Percentiles rank a stretch among this genome's conserved stretches.
Evolutionary conservation across 2,797 vertebrate species (phyloP).

Genomic region (Ctenopoma kingsleyae): DNA sequence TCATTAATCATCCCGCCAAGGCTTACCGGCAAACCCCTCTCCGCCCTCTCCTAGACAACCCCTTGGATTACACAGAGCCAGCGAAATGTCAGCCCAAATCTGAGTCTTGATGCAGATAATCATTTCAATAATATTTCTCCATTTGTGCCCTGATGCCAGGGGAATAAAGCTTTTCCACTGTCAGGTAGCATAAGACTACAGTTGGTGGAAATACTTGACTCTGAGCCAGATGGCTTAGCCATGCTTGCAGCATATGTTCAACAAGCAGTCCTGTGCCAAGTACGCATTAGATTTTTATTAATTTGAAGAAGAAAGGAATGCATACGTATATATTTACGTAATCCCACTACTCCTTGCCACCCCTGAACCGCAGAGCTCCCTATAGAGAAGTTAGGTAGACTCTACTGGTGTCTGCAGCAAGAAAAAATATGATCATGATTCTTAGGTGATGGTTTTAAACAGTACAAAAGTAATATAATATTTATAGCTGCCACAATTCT

Average conservation of each 20-base stretch:
- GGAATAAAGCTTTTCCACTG: constrained; percentile 99
- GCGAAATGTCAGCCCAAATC: constrained; percentile 99
- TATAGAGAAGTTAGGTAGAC: constrained; percentile 66
- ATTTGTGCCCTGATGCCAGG: constrained; percentile 99
- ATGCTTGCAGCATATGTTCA: constrained; percentile 99
- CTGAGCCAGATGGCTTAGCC: constrained; percentile 99
- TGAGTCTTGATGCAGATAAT: constrained; percentile 99
- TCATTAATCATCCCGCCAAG: constrained; percentile 99
- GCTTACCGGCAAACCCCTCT: constrained; percentile 95
- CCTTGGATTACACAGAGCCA: constrained; percentile 99
- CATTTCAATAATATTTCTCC: constrained; percentile 99
- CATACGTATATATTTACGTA: constrained; percentile 95
- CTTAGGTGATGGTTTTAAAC: constrained; percentile 18
- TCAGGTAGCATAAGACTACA: constrained; percentile 99
- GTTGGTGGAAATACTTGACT: constrained; percentile 99
- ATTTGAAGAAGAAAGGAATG: constrained; percentile 95
- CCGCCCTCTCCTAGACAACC: constrained; percentile 97
- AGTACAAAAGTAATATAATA: constrained; percentile 23
- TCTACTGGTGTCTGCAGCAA: constrained; percentile 52
- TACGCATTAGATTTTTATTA: constrained; percentile 97
- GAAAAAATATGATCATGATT: constrained; percentile 50
- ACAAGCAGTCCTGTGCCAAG: constrained; percentile 94
- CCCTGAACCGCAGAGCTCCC: constrained; percentile 48
- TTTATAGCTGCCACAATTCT: constrained; percentile 28
- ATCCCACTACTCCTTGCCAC: constrained; percentile 73